phyloP scores from a whole-genome alignment of 1,140 invertebrate genomes.

The Heliconius hewitsoni region DNA sequence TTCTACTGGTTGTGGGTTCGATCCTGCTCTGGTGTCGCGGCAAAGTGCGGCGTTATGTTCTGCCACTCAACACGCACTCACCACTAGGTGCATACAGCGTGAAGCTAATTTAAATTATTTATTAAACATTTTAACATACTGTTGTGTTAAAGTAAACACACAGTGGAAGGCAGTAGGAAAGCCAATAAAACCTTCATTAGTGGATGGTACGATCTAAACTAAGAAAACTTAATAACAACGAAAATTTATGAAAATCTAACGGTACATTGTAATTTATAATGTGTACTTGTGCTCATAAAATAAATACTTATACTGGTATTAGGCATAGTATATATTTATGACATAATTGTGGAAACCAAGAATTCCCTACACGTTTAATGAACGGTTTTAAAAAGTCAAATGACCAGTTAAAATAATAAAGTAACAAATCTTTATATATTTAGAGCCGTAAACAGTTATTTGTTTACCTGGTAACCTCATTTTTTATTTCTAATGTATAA shows the following conservation, averaged over 20 bases:
- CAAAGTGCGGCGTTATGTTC: no score
- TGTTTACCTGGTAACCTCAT: constrained; percentile 17
- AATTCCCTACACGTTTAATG: background rate
- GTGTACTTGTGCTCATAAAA: constrained; percentile 23
- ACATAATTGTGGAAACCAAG: background rate
- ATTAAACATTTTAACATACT: background rate
- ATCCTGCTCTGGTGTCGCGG: no score
- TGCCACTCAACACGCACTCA: no score
- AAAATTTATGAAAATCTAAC: constrained; percentile 31
- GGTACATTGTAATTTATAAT: constrained; percentile 25
- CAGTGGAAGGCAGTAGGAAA: background rate
- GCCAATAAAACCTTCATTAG: constrained; percentile 18
- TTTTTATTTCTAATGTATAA: background rate
- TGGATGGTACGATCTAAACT: constrained; percentile 10
- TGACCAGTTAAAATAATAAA: background rate
- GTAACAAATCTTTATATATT: constrained; percentile 3
- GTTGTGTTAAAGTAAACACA: background rate
- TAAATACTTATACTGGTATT: constrained; percentile 9
- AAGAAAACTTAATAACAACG: constrained; percentile 25
- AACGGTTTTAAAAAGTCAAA: background rate
- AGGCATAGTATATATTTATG: constrained; percentile 10
- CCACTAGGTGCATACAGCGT: no score
- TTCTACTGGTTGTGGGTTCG: no score
- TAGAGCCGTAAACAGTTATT: constrained; percentile 4
- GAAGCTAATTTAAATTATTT: background rate